Conservation (phyloP, 2,797 vertebrate genomes). For the Pangasius mekongensis region DNA sequence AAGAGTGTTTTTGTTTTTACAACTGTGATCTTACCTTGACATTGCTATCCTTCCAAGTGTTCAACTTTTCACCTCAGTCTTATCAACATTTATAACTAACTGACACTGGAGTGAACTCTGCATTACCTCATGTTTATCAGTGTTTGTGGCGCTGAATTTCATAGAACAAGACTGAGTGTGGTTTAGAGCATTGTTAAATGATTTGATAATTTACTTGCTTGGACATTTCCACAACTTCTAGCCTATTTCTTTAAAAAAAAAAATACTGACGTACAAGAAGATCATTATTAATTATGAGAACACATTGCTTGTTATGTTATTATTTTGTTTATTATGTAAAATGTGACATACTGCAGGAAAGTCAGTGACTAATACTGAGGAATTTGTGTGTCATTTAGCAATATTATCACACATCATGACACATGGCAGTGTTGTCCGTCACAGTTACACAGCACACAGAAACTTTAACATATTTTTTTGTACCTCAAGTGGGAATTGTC, state of each 20-base stretch:
- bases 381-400: neutral
- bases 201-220: neutral
- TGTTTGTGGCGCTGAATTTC: neutral
- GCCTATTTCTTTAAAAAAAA: neutral
- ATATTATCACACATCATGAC: neutral
- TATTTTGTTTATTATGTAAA: neutral
- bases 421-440: neutral
- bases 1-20: conserved; percentile 49
- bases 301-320: too few species aligned
- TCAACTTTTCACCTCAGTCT: conserved; percentile 59
- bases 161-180: neutral
- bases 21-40: conserved; percentile 57
- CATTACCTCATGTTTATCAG: conserved; percentile 39
- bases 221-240: neutral
- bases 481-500: neutral
- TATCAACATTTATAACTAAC: conserved; percentile 57
- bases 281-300: neutral
- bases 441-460: neutral
- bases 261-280: neutral
- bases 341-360: neutral
- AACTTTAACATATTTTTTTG: neutral
- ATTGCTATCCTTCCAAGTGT: conserved; percentile 21
- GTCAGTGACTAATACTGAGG: neutral
- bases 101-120: conserved; percentile 34
- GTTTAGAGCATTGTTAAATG: neutral